These are phyloP conservation scores for Myotis daubentonii DNA, from an alignment of 2,797 vertebrate genomes.

Conservation along the genomic window DNA sequence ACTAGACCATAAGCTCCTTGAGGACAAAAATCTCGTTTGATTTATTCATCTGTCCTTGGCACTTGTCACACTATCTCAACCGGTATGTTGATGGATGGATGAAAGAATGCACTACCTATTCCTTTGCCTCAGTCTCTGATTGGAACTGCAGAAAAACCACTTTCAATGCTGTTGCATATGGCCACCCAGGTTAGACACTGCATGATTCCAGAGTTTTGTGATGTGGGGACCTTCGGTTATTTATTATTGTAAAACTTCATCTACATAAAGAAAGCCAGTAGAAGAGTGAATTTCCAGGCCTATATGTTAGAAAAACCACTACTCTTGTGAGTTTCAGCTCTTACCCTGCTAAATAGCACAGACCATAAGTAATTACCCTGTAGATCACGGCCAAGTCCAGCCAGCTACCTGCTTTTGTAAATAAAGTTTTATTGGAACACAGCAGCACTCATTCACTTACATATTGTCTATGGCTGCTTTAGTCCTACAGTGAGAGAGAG, in stretches of 20 bases:
- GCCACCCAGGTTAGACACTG: background rate
- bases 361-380: slow-evolving; percentile 48
- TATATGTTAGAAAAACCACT: slow-evolving; percentile 49
- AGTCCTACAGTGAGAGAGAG: background rate
- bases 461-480: background rate
- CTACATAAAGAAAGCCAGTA: slow-evolving; percentile 45
- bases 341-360: slow-evolving; percentile 38
- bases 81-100: background rate
- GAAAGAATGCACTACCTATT: background rate
- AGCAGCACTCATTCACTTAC: slow-evolving; percentile 2
- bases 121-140: slow-evolving; percentile 7
- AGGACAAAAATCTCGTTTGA: background rate
- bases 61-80: background rate
- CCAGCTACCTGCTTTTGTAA: slow-evolving; percentile 55
- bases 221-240: slow-evolving; percentile 54
- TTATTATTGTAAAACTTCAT: slow-evolving; percentile 50
- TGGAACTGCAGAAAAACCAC: slow-evolving; percentile 30
- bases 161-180: background rate
- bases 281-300: slow-evolving; percentile 24
- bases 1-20: background rate
- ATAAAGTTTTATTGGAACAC: slow-evolving; percentile 67
- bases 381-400: slow-evolving; percentile 33
- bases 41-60: background rate
- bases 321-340: slow-evolving; percentile 1
- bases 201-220: slow-evolving; percentile 1